Evolutionary conservation across 2,797 vertebrate genomes (phyloP).

Genomic region (Phrynocephalus vlangalii): DNA sequence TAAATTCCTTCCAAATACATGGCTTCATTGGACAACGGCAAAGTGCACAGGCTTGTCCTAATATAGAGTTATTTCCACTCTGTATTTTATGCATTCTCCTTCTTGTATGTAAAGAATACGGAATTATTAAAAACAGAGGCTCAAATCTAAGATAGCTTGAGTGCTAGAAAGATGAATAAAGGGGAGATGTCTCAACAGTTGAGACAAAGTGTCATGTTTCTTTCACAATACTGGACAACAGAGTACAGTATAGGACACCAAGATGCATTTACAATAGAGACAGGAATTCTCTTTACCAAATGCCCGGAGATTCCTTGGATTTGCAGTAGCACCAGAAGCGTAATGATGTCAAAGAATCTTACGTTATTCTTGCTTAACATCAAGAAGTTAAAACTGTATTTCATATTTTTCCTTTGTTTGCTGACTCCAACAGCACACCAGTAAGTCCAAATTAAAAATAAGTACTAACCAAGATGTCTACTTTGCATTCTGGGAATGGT

Average conservation of each 20-base stretch:
- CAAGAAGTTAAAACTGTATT: neutral
- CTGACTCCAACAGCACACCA: neutral
- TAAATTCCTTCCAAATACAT: neutral
- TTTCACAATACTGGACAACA: no score
- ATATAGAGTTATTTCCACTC: neutral
- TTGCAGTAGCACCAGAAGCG: neutral
- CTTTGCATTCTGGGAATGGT: neutral
- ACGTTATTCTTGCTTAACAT: neutral
- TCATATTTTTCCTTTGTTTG: neutral
- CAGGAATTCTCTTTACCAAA: neutral
- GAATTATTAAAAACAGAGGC: no score
- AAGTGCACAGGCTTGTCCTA: neutral
- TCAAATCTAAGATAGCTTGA: neutral
- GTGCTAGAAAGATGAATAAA: neutral
- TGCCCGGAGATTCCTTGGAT: neutral
- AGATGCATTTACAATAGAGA: neutral
- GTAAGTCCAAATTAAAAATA: slow-evolving; percentile 1
- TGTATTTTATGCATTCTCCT: neutral
- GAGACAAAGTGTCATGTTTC: no score
- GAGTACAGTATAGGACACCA: neutral
- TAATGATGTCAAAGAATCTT: neutral
- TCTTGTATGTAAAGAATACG: neutral
- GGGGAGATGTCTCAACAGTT: no score
- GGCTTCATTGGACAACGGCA: neutral
- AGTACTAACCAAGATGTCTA: neutral